Base-by-base conservation (phyloP, 2,113 vertebrate genomes). In the Felis chaus region DNA sequence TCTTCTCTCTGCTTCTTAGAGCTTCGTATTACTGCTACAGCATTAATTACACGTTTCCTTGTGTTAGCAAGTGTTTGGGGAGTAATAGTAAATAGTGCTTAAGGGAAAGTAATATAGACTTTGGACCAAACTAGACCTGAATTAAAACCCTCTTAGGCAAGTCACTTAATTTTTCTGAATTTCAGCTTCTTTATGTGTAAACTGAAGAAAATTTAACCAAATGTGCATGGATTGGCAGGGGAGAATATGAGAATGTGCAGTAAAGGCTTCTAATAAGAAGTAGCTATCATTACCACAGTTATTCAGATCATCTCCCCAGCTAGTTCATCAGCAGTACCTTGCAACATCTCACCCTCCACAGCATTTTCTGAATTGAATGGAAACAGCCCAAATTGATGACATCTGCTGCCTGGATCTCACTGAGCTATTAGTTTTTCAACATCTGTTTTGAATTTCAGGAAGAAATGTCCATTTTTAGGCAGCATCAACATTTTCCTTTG, bases 391-490 rank as follows among this genome's bases (percentile, higher is more conserved):
- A 79, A 93, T n/a, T 82, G 95, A 91, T 90, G 84, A 76, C 94
- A 95, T 97, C 95, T 97, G 97, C 93, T 96, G 92, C 96, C 93
- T 98, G 93, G 61, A 96, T 89, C 79, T 94, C 78, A 97, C 95
- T 82, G 65, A 96, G 95, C 93, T 95, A 92, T 97, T 98, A 97
- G 97, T 97, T 94, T 97, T 95, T 78, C 84, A 74, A 86, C 87
- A 95, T 96, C 92, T 92, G 96, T 83, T 96, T 96, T 94, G 88
- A 86, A 96, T 97, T 97, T 96, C 82, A 94, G 82, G 96, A 96
- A 93, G 94, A 94, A 94, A 79, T 93, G 95, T 97, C 97, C 87
- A 87, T 95, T 98, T 98, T 97, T 98, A 97, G 96, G 86, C 97
- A 92, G 84, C 18, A 96, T 87, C 84, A 95, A 91, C 53, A 66